Evolutionary conservation across 2,113 vertebrate genomes (phyloP), one percentile per base, ranked within the genome.

Genomic region (Sceloporus tristichus): DNA sequence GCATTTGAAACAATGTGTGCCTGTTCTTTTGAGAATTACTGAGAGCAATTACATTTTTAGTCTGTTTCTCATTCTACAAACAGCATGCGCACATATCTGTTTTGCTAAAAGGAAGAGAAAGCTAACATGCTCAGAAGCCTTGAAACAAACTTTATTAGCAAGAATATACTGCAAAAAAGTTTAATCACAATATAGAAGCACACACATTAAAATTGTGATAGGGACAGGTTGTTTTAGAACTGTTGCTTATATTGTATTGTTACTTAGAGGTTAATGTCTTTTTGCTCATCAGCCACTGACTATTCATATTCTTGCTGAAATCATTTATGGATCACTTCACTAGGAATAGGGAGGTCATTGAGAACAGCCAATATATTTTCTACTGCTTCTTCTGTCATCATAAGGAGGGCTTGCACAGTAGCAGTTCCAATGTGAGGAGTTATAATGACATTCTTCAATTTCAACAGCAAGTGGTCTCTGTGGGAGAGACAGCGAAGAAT

Each of bases 351-450:
- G 0, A 93, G 94, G 34, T 90, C 93, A 19, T 7, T 87, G 82
- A 97, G 86, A 92, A 90, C 93, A 89, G 96, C 94, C 88, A 94
- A 90, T 0, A 96, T 95, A 59, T 96, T 97, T 91, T 87, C 82
- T 82, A 95, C 88, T 87, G 96, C 89, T 89, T 93, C 92, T 92
- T 96, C 93, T 90, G 95, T 92, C 90, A 96, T 96, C 84, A 81
- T 88, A 42, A 0, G 1, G 23, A 82, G 27, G 9, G 95, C 92
- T 4, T 94, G 94, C 21, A 86, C 88, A 73, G 96, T 96, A 1
- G 96, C 95, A 0, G 96, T 96, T 86, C 97, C 97, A 78, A 94
- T 89, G 84, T 97, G 97, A 8, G 96, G 96, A 38, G 96, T 95
- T 92, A 96, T 89, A 76, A 91, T 95, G 82, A 96, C 0, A 0